A percentile compares a stretch with the other conserved stretches of the same genome.
These are phyloP conservation scores for Blastobasis lacticolella DNA, from an alignment of 2,888 invertebrate species.

Conservation along the genomic window DNA sequence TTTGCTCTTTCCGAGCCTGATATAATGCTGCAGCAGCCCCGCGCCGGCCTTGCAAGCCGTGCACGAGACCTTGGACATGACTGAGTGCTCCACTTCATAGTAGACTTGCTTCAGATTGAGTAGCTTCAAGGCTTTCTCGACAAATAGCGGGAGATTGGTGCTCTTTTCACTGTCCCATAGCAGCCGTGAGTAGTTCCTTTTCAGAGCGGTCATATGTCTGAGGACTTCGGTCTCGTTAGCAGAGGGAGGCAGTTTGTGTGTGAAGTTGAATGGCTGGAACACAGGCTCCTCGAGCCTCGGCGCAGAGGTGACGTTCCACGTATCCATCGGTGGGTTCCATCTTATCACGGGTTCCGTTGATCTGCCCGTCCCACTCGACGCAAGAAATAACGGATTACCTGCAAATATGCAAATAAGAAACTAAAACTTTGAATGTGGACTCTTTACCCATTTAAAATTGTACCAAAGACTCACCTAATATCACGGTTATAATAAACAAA, in stretches of 20 bases:
- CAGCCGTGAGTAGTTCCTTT: constrained; percentile 72
- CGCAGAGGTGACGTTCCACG: constrained; percentile 58
- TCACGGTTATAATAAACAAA: constrained; percentile 30
- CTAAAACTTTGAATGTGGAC: neutral
- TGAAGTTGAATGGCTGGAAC: constrained; percentile 60
- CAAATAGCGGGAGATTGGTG: constrained; percentile 83
- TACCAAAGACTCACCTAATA: constrained; percentile 39
- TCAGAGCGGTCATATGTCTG: constrained; percentile 57
- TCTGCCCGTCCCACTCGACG: constrained; percentile 39
- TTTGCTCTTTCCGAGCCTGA: constrained; percentile 86
- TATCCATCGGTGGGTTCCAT: constrained; percentile 65
- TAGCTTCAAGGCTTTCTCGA: constrained; percentile 87
- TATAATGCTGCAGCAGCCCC: constrained; percentile 89
- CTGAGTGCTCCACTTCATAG: constrained; percentile 90
- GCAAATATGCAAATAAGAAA: constrained; percentile 8
- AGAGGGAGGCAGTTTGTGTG: constrained; percentile 65
- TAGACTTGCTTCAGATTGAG: constrained; percentile 88
- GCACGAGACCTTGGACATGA: constrained; percentile 93
- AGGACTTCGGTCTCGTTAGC: constrained; percentile 65
- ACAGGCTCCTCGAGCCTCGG: constrained; percentile 57
- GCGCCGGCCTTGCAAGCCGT: constrained; percentile 93
- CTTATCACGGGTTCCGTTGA: constrained; percentile 52
- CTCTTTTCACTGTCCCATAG: constrained; percentile 84
- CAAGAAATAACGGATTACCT: constrained; percentile 67
- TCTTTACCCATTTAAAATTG: neutral